Base-by-base conservation (phyloP, 2,888 invertebrate genomes). In the Diplolepis rosae region DNA sequence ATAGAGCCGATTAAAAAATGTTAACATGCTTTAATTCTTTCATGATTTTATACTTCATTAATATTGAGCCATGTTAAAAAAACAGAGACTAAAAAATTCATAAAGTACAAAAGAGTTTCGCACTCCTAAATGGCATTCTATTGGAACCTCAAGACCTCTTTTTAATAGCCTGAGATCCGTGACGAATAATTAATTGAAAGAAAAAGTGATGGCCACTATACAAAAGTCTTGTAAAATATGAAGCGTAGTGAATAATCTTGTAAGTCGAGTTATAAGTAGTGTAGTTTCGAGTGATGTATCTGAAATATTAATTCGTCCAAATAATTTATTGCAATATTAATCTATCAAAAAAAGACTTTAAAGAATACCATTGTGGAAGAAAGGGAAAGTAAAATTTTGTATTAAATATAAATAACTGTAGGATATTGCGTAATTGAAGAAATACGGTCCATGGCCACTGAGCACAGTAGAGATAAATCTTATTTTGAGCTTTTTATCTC, bases 141-240 rank as follows among this genome's bases (percentile, higher is more conserved):
- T 24, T 6, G 13, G 24, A 51, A 51, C 13, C 24, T 73, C 72
- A 66, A 74, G 76, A 66, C 75, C 71, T 79, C 77, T 73, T 81
- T 77, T 79, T 78, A 79, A 78, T 69, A 74, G 75, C 75, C 73
- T 79, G 78, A 73, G 81, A 82, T 81, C 81, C 82, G 76, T 84
- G 80, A 84, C 83, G 83, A 85, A 85, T 84, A 85, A 85, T 85
- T 86, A 84, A 85, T 85, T 84, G 84, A 83, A 79, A 81, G 77
- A 82, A 85, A 84, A 82, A 85, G 78, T 75, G 76, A 80, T 75
- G 73, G 76, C 7, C 22, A 48, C n/a, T 9, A 2, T 18, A 9
- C 15, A 15, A 48, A 2, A 15, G 48, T 0, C 48, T 48, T 48
- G 6, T 11, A 9, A 48, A 39, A 48, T 24, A 27, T 27, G 24